Percentiles rank a stretch among this genome's conserved stretches.
These are phyloP conservation scores for Meta bourneti DNA, from an alignment of 2,888 invertebrate species.

Conservation along the genomic window DNA sequence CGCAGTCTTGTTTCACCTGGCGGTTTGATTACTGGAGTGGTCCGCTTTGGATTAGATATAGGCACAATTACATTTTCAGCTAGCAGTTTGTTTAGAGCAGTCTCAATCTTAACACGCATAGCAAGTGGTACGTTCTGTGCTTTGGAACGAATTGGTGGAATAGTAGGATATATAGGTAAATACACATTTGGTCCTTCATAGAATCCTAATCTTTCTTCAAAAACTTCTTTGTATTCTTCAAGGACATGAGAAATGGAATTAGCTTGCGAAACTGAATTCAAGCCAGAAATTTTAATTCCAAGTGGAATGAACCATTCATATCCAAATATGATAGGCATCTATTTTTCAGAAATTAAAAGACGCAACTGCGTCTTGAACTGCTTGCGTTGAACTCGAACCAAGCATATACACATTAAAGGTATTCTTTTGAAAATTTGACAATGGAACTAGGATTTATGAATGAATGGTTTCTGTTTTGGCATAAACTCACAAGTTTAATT, in stretches of 20 bases:
- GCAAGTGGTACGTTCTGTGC: not conserved
- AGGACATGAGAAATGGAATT: not conserved
- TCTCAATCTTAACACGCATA: not conserved
- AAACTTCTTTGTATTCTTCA: not conserved
- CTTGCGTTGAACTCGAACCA: not conserved
- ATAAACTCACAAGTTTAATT: not conserved
- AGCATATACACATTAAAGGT: not conserved
- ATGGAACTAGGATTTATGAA: not conserved
- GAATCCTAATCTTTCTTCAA: not conserved
- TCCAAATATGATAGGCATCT: not conserved
- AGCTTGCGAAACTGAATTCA: not conserved
- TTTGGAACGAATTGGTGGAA: not conserved
- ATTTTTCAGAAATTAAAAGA: not conserved
- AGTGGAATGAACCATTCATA: not conserved
- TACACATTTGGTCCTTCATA: not conserved
- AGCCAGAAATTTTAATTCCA: not conserved
- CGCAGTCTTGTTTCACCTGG: not conserved
- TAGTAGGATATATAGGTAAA: not conserved
- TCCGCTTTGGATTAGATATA: not conserved
- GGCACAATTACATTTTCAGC: not conserved
- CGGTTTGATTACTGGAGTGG: not conserved
- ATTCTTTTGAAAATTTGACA: not conserved
- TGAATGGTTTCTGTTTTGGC: not conserved
- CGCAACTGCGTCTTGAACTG: not conserved
- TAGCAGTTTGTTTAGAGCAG: not conserved